These are phyloP conservation scores for Megaptera novaeangliae DNA, from an alignment of 2,113 vertebrate species.

Conservation along the genomic window DNA sequence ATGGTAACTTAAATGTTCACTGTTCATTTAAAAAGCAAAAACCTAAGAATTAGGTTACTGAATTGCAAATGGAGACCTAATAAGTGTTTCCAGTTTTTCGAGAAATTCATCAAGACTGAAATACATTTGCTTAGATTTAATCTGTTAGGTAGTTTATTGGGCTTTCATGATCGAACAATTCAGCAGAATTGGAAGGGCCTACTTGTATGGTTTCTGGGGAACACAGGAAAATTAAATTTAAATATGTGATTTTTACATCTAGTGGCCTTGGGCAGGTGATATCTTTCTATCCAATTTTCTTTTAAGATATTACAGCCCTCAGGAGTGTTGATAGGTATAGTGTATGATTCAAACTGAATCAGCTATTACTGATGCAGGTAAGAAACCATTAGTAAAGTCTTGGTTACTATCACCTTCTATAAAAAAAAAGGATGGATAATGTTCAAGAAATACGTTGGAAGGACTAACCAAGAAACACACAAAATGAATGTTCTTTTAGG, in stretches of 20 bases:
- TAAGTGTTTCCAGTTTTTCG: slow-evolving; percentile 37
- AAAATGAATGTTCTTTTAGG: slow-evolving; percentile 49
- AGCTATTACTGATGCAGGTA: not conserved
- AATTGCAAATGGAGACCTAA: slow-evolving; percentile 49
- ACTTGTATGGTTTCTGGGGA: not conserved
- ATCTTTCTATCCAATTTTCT: slow-evolving; percentile 47
- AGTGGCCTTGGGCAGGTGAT: slow-evolving; percentile 52
- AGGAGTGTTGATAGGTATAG: slow-evolving; percentile 3
- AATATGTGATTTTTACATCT: not conserved
- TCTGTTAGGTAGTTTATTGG: slow-evolving; percentile 12
- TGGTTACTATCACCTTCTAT: slow-evolving; percentile 52
- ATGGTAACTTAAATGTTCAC: not conserved
- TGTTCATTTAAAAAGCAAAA: slow-evolving; percentile 18
- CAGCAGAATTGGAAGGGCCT: slow-evolving; percentile 28
- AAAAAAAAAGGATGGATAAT: not conserved
- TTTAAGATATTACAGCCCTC: slow-evolving; percentile 47
- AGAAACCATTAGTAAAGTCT: slow-evolving; percentile 59
- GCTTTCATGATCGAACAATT: slow-evolving; percentile 38
- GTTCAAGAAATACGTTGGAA: slow-evolving; percentile 28
- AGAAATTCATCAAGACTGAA: not conserved
- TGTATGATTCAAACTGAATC: slow-evolving; percentile 61
- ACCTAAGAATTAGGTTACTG: not conserved
- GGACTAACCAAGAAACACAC: not conserved
- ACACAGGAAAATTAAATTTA: not conserved
- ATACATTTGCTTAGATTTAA: not conserved